Base-by-base conservation (phyloP, 2,888 invertebrate genomes). In the Myathropa florea region DNA sequence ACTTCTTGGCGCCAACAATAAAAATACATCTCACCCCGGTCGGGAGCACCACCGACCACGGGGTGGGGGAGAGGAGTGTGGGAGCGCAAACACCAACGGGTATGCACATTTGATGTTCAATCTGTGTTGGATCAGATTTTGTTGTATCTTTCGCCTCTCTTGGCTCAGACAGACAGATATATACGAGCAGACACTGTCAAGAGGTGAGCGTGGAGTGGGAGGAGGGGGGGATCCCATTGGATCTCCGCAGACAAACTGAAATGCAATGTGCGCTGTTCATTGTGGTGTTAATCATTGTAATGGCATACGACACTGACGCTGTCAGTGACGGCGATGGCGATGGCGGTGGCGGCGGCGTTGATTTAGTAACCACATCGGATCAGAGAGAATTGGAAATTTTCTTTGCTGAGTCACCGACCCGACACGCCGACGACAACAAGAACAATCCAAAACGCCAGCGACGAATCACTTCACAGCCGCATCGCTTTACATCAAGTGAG, bases 1-100 rank as follows among this genome's bases (percentile, higher is more conserved):
- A 75, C 83, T 46, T 82, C 75, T 65, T 86, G 86, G 86, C 86
- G 86, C 86, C 86, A 86, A 77, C 75, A 73, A 82, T 82, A 82
- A 82, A 82, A 83, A 71, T 23, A 71, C 70, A 78, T 77, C 71
- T 68, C 72, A 81, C 67, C 77, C 53, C 46, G 61, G 18, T 28
- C 26, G 21, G 28, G 10, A n/a, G n/a, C n/a, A n/a, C n/a, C 26
- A 9, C 9, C n/a, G 23, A 9, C 23, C 3, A 0, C 23, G 53
- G 55, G 12, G 9, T 1, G 14, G 7, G 12, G 18, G 33, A 30
- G 14, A 24, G 4, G 23, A 33, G n/a, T 3, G 65, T 26, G 24
- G 33, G 10, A 24, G 72, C 14, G 24, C n/a, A n/a, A 59, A 30
- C 57, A 55, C 64, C 28, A 33, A 76, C 57, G 36, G 57, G 59